Conservation (phyloP, 2,888 invertebrate genomes). For the Anoplius nigerrimus region DNA sequence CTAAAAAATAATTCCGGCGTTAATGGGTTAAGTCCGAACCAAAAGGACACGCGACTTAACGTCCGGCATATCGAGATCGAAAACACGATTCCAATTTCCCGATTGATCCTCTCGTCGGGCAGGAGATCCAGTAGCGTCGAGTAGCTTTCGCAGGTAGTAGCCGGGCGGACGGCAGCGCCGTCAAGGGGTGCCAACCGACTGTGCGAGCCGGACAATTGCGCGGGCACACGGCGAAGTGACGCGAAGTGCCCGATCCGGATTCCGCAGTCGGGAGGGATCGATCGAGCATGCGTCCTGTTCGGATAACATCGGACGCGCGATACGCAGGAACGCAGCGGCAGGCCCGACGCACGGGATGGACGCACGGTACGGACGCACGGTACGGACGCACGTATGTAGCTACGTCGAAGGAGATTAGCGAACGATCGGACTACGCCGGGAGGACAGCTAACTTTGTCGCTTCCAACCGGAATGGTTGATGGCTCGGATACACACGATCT, state of each 20-base stretch:
- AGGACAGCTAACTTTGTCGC: constrained; percentile 4
- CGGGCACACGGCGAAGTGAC: neutral
- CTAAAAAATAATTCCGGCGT: too few species aligned
- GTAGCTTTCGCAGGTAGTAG: neutral
- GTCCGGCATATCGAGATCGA: too few species aligned
- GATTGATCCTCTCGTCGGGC: neutral
- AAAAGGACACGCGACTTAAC: too few species aligned
- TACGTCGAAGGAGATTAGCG: constrained; percentile 5
- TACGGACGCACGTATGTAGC: neutral
- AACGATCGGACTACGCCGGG: neutral
- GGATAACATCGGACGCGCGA: too few species aligned
- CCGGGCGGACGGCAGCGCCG: neutral
- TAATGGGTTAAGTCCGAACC: too few species aligned
- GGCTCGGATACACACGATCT: too few species aligned
- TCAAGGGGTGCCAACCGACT: too few species aligned
- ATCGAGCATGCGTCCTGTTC: neutral
- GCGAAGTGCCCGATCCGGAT: constrained; percentile 1
- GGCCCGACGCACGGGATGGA: neutral
- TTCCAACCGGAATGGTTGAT: neutral
- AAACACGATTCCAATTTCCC: too few species aligned
- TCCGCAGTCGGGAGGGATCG: neutral
- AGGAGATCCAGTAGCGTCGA: neutral
- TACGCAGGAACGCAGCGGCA: too few species aligned
- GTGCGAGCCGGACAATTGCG: neutral
- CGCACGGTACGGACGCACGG: neutral